phyloP scores from a whole-genome alignment of 2,888 invertebrate genomes.

The Latrodectus elegans region DNA sequence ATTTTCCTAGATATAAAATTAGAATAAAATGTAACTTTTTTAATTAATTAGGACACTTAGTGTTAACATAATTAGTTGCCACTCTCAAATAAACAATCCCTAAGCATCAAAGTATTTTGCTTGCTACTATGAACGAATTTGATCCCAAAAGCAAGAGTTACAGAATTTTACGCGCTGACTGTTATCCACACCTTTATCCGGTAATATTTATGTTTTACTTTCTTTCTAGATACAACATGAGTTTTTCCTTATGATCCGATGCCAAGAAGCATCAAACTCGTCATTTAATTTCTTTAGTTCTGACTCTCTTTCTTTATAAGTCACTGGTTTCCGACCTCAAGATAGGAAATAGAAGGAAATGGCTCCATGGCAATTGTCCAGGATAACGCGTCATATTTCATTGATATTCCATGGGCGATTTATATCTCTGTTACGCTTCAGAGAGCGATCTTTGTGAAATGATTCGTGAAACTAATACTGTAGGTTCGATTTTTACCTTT shows the following conservation, averaged over 20 bases:
- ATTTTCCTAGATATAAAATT: too few species aligned
- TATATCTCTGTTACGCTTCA: conserved; percentile 41
- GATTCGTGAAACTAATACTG: conserved; percentile 11
- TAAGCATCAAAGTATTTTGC: too few species aligned
- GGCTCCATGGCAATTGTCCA: conserved; percentile 44
- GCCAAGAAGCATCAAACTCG: conserved; percentile 21
- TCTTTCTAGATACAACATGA: too few species aligned
- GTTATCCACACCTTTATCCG: too few species aligned
- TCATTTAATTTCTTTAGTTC: conserved; percentile 35
- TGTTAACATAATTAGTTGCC: too few species aligned
- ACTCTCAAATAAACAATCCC: too few species aligned
- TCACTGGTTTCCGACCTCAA: conserved; percentile 29
- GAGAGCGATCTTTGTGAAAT: conserved; percentile 13
- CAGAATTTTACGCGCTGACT: too few species aligned
- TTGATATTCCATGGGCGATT: conserved; percentile 48
- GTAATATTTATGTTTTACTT: too few species aligned
- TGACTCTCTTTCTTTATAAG: conserved; percentile 2
- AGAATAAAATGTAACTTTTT: too few species aligned
- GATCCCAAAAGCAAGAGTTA: too few species aligned
- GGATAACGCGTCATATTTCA: conserved; percentile 52
- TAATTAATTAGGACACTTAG: too few species aligned
- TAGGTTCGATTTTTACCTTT: conserved; percentile 5
- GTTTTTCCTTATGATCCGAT: neutral
- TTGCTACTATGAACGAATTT: too few species aligned
- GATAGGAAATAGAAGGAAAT: conserved; percentile 6